Percentiles rank a stretch among this genome's conserved stretches.
Evolutionary conservation across 2,113 vertebrate species (phyloP).

Genomic region (Tragelaphus imberbis): DNA sequence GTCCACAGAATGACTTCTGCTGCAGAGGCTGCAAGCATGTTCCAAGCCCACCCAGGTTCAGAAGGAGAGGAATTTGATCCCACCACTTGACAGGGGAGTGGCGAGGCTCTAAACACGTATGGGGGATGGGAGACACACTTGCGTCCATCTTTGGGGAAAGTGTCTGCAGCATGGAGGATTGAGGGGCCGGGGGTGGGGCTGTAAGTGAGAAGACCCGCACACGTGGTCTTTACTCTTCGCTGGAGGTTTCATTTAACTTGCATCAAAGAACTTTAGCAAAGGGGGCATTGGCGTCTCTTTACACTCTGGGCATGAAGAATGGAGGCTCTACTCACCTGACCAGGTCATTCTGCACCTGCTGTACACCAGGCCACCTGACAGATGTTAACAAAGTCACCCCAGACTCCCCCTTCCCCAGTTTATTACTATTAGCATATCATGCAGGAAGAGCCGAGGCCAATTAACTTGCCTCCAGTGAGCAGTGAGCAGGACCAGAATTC

Average conservation of each 20-base stretch:
- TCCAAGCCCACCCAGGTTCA: not conserved
- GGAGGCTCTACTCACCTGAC: not conserved
- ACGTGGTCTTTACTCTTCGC: not conserved
- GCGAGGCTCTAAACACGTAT: not conserved
- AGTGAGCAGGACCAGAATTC: not conserved
- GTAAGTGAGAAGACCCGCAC: not conserved
- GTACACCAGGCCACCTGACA: not conserved
- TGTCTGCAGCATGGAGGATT: not conserved
- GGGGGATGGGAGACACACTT: not conserved
- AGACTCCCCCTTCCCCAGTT: not conserved
- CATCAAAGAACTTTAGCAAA: not conserved
- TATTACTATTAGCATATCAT: not conserved
- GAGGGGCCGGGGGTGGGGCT: rapidly evolving
- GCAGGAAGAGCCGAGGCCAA: not conserved
- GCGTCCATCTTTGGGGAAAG: not conserved
- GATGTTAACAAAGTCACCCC: not conserved
- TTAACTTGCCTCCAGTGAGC: not conserved
- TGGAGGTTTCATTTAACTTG: not conserved
- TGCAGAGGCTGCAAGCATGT: not conserved
- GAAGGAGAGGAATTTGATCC: not conserved
- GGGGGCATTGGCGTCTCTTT: not conserved
- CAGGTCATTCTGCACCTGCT: not conserved
- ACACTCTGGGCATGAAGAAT: not conserved
- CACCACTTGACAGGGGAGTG: too few relatives aligned
- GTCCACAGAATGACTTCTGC: not conserved